Percentiles rank a stretch among this genome's conserved stretches.
Evolutionary conservation across 2,113 vertebrate species (phyloP).

Genomic region (Gnathonemus longibarbis): DNA sequence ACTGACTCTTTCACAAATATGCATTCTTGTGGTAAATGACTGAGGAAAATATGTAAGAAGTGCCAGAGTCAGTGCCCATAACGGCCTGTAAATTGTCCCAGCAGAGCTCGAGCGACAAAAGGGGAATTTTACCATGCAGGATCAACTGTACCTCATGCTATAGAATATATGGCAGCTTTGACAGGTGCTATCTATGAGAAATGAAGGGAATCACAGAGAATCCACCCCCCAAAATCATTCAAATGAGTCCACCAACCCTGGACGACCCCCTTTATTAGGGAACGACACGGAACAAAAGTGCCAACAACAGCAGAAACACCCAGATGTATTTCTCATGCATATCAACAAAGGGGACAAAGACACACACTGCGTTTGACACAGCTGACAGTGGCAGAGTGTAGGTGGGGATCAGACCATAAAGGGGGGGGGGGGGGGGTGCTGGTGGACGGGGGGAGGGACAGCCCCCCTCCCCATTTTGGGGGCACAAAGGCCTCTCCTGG

Average conservation of each 20-base stretch:
- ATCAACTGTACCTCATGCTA: background rate
- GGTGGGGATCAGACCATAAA: conserved; percentile 48
- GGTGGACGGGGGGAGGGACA: conserved; percentile 12
- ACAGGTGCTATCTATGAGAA: background rate
- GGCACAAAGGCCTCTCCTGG: conserved; percentile 32
- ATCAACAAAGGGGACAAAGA: conserved; percentile 36
- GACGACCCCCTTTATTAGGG: background rate
- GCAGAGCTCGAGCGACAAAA: background rate
- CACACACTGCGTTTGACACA: conserved; percentile 48
- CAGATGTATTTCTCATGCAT: conserved; percentile 39
- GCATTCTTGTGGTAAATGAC: conserved; percentile 28
- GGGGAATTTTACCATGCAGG: background rate
- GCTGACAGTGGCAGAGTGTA: conserved; percentile 54
- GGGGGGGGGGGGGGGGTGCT: conserved; percentile 35
- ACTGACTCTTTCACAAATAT: conserved; percentile 1
- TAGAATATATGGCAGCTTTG: background rate
- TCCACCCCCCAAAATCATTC: background rate
- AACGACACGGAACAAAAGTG: conserved; percentile 22
- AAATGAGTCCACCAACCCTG: background rate
- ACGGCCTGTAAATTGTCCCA: background rate
- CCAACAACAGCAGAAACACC: conserved; percentile 27
- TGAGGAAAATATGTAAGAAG: background rate
- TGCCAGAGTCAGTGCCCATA: no score
- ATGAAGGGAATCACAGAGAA: background rate
- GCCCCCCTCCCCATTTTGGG: background rate